These are phyloP conservation scores for Drosophila pandora DNA, from an alignment of 1,140 invertebrate species.

Conservation along the genomic window DNA sequence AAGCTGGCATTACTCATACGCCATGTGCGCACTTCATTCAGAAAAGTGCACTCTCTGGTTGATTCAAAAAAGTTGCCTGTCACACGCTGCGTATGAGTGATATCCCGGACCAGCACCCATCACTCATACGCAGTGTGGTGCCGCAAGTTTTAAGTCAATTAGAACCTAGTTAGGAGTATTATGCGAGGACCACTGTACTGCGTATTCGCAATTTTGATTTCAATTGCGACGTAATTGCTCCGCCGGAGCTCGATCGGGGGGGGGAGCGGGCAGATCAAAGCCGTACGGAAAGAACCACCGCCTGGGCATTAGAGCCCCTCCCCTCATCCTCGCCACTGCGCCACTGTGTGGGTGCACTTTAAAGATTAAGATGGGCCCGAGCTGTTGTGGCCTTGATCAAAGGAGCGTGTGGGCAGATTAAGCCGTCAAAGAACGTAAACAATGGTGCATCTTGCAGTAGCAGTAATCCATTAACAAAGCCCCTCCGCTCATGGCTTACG, in stretches of 20 bases:
- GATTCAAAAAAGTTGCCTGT: background rate
- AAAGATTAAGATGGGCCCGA: background rate
- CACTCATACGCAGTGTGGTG: background rate
- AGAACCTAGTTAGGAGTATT: too few species aligned
- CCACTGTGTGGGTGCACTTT: background rate
- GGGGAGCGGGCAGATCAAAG: background rate
- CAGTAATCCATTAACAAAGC: conserved; percentile 42
- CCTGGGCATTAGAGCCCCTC: too few species aligned
- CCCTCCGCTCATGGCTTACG: conserved; percentile 22
- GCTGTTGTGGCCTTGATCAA: conserved; percentile 35
- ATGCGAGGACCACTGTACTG: background rate
- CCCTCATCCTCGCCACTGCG: too few species aligned
- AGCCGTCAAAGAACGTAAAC: conserved; percentile 38
- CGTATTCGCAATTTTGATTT: conserved; percentile 1
- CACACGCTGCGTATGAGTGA: background rate
- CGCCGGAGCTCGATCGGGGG: conserved; percentile 17
- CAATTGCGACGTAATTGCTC: conserved; percentile 50
- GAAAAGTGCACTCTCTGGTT: background rate
- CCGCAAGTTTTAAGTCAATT: background rate
- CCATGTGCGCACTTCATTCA: too few species aligned
- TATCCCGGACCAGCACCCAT: background rate
- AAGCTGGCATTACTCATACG: too few species aligned
- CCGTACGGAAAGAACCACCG: background rate
- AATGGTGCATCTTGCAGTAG: conserved; percentile 41
- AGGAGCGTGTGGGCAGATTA: conserved; percentile 35